Conservation (phyloP, 1,140 invertebrate genomes). For the Microplitis demolitor region DNA sequence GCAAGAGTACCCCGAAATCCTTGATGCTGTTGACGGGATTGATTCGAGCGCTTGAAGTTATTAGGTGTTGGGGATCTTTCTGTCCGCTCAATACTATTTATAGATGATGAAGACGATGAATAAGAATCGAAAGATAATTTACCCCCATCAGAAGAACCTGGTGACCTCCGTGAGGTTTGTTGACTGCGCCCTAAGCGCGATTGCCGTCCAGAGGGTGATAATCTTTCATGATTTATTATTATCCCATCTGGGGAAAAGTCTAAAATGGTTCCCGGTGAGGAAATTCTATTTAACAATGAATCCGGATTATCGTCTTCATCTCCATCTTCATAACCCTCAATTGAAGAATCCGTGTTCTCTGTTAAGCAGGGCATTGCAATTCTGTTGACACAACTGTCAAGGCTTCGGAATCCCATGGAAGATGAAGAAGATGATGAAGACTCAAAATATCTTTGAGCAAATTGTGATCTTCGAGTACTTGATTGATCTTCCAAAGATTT, state of each 20-base stretch:
- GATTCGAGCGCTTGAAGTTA: constrained; percentile 46
- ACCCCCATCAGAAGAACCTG: constrained; percentile 56
- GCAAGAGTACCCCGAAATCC: constrained; percentile 46
- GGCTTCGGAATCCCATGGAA: constrained; percentile 65
- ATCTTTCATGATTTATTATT: constrained; percentile 47
- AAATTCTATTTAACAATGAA: constrained; percentile 54
- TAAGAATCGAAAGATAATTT: constrained; percentile 57
- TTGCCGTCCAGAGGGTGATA: constrained; percentile 54
- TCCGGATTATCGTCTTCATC: constrained; percentile 64
- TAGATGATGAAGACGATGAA: constrained; percentile 59
- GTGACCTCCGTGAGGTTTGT: constrained; percentile 54
- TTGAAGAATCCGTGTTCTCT: constrained; percentile 65
- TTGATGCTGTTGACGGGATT: constrained; percentile 43
- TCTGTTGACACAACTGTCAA: constrained; percentile 61
- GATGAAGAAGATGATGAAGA: constrained; percentile 66
- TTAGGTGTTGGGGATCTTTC: constrained; percentile 53
- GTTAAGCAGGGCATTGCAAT: constrained; percentile 62
- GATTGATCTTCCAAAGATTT: constrained; percentile 66
- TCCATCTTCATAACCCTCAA: constrained; percentile 65
- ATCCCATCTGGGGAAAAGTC: constrained; percentile 50
- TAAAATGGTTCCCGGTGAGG: constrained; percentile 34
- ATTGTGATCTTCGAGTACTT: constrained; percentile 58
- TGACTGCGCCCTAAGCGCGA: constrained; percentile 49
- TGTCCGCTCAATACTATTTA: constrained; percentile 54
- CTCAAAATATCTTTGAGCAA: constrained; percentile 61